Base-by-base conservation (phyloP, 2,113 vertebrate species). In the Erythrolamprus reginae region DNA sequence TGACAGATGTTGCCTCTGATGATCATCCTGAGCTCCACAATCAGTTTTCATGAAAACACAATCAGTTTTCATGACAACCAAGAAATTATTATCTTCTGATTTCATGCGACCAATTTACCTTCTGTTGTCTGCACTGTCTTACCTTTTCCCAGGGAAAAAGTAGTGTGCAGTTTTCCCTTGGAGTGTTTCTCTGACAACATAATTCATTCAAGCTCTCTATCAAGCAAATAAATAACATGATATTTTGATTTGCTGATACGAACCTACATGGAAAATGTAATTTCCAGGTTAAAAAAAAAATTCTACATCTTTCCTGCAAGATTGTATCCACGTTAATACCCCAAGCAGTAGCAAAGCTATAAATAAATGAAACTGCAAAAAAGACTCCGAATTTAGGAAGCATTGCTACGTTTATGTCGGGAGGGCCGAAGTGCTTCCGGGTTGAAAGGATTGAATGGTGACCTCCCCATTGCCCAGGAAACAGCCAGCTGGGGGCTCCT, bases 231-330 rank as follows among this genome's bases (percentile, higher is more conserved):
- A 88, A 88, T 93, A 90, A 88, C 61, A 48, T 82, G 2, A 13
- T 89, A 51, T 91, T 82, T 87, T 90, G 90, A 47, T 77, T 58
- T 89, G 88, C 15, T n/a, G 89, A 84, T 88, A 48, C 38, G 89
- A 90, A 93, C 90, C 33, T 58, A 91, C 33, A 87, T 61, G 84
- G 77, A 1, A 61, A 88, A 91, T 65, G 93, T 42, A 9, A 82
- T 24, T 55, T 58, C 0, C 10, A 86, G 83, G 28, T 28, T 15
- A 51, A 51, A 48, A 94, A 95, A 65, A 8, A 93, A 91, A 91
- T 45, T 86, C 38, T 65, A 82, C 33, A 85, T 82, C 82, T 65
- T 51, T 77, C 84, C 86, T 93, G 24, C 88, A 92, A 84, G 50
- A 86, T 89, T 48, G 5, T 19, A 53, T 90, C 92, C 92, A 33